Base-by-base conservation (phyloP, 1,140 invertebrate species). In the Apis dorsata region DNA sequence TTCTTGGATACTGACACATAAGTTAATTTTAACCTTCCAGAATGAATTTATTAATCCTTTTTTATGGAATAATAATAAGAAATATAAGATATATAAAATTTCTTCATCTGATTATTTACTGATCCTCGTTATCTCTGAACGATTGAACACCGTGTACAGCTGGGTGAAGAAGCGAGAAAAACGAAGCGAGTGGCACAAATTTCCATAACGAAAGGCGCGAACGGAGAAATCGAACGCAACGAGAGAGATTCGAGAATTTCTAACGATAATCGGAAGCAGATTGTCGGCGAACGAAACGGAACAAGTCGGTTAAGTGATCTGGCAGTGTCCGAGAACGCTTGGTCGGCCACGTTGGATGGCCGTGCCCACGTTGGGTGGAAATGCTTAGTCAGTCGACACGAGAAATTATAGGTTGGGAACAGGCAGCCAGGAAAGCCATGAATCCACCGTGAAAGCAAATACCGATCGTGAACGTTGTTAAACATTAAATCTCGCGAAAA, bases 261-360 rank as follows among this genome's bases (percentile, higher is more conserved):
- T 72, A 78, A 82, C 85, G 85, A 88, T 86, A 89, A 89, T 83
- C 81, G 86, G 84, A 80, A 88, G 85, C 85, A 86, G 88, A 90
- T 90, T 85, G 79, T 69, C 74, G 60, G 86, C 78, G 89, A 68
- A 68, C 72, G 79, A 76, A 82, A 82, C 65, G 80, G 80, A 82
- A 89, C 88, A 86, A 44, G 86, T 81, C 82, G 86, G 89, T 90
- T 90, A 90, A 90, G 86, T 90, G 86, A 79, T 86, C 86, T 77
- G 83, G 77, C 74, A 78, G 78, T 85, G 74, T 77, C 65, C 73
- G 63, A 72, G 79, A 78, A 81, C 80, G 85, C 70, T 86, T 81
- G 78, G 83, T 24, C 74, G 79, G 53, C 71, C 72, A 80, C 66
- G 51, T 59, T 81, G 78, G 76, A 80, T 57, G 55, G 21, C 66